Base-by-base conservation (phyloP, 2,797 vertebrate species). In the Carduelis carduelis region DNA sequence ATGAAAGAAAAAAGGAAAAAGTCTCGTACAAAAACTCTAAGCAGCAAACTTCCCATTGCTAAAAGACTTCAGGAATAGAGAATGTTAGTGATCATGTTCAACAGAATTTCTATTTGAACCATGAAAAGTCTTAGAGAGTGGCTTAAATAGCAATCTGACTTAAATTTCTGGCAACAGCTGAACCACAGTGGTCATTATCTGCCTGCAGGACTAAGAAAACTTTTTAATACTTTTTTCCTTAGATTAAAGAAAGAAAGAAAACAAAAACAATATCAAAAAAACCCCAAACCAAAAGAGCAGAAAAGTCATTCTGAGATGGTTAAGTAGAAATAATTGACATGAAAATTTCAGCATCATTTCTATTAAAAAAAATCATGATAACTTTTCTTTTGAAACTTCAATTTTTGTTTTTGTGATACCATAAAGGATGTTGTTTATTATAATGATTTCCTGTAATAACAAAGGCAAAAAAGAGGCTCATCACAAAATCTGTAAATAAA, bases 401-500 rank as follows among this genome's bases (percentile, higher is more conserved):
- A 49, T 86, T 92, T 86, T 41, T 52, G 3, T 55, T 32, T 66
- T 88, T 75, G 16, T 41, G 44, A 57, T 43, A 41, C 6, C 4
- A 4, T 65, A 69, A 64, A 13, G 2, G 3, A 2, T 50, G 12
- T 49, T 66, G 1, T 14, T 71, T 79, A 46, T 64, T 61, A 13
- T 34, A 35, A 63, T 1, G 0, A 30, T 39, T 85, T 83, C 22
- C 11, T 0, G 0, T 72, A 71, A 87, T 65, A 89, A 41, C 49
- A 93, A 66, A 83, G 27, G 8, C 50, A 88, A 55, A 76, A 87
- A 69, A 83, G 28, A 47, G 7, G 35, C 28, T 81, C 24, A 82
- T 92, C 70, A 75, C 66, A 93, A 91, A 92, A 84, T 52, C 23
- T 34, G 74, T 88, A 96, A 91, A 88, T 87, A 95, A 94, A 84